phyloP scores from a whole-genome alignment of 2,797 vertebrate genomes.

The Muscicapa striata region DNA sequence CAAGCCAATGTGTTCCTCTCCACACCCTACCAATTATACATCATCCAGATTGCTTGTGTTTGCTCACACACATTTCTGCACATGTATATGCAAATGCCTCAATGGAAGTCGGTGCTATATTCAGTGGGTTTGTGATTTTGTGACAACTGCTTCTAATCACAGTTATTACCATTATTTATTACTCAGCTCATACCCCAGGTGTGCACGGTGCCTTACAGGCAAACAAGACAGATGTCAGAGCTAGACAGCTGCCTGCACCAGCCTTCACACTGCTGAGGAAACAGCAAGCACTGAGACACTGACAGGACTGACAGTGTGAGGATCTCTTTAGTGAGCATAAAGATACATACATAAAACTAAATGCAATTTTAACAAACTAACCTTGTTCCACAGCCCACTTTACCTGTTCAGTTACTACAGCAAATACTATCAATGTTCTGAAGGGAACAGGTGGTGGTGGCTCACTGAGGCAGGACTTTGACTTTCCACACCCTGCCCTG shows the following conservation, averaged over 20 bases:
- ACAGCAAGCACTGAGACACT: neutral
- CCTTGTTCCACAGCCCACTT: neutral
- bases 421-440: neutral
- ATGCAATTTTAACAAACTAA: neutral
- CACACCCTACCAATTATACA: neutral
- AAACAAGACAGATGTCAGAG: neutral
- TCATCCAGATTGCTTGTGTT: neutral
- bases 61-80: neutral
- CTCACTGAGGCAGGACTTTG: neutral
- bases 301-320: fast-evolving
- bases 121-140: neutral
- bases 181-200: neutral
- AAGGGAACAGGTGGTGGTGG: neutral
- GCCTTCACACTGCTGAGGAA: neutral
- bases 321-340: neutral
- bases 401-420: neutral
- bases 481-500: too few species aligned
- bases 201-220: neutral
- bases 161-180: conserved; percentile 20
- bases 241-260: neutral
- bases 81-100: neutral
- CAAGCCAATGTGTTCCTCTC: neutral
- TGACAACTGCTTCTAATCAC: neutral
- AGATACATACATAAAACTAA: neutral
- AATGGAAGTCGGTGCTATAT: neutral